phyloP scores from a whole-genome alignment of 2,888 invertebrate genomes.

The Acronicta leporina region DNA sequence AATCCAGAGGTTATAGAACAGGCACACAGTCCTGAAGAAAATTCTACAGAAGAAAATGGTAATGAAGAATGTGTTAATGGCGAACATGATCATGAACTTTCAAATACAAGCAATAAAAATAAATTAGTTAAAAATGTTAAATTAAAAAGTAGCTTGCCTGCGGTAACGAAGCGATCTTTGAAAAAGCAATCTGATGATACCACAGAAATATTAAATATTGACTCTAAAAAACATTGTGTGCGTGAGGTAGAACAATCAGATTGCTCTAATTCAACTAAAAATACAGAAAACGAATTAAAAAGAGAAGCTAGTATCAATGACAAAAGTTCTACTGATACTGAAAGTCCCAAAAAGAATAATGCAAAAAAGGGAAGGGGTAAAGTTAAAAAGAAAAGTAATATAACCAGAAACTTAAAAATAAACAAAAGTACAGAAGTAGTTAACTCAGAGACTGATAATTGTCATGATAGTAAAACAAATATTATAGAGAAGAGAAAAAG shows the following conservation, averaged over 20 bases:
- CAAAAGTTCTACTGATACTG: conserved; percentile 73
- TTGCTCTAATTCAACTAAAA: conserved; percentile 70
- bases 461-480: conserved; percentile 81
- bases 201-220: conserved; percentile 74
- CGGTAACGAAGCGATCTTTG: conserved; percentile 77
- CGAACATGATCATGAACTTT: conserved; percentile 69
- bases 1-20: conserved; percentile 87
- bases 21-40: conserved; percentile 65
- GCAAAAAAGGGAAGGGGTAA: conserved; percentile 77
- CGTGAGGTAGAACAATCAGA: conserved; percentile 76
- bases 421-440: conserved; percentile 71
- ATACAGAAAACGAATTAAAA: conserved; percentile 67
- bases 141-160: conserved; percentile 67
- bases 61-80: conserved; percentile 80
- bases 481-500: conserved; percentile 83
- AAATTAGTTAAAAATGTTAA: conserved; percentile 74
- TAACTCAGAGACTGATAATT: conserved; percentile 75
- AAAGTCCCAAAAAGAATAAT: conserved; percentile 73
- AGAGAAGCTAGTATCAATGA: conserved; percentile 73
- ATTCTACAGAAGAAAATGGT: conserved; percentile 73
- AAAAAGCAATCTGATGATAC: conserved; percentile 81
- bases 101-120: conserved; percentile 69
- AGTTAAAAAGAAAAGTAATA: conserved; percentile 76
- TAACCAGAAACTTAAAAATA: conserved; percentile 68
- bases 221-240: conserved; percentile 82